Evolutionary conservation across 2,888 invertebrate genomes (phyloP), one percentile per base, ranked within the genome.

Genomic region (Ormyrus pomaceus): DNA sequence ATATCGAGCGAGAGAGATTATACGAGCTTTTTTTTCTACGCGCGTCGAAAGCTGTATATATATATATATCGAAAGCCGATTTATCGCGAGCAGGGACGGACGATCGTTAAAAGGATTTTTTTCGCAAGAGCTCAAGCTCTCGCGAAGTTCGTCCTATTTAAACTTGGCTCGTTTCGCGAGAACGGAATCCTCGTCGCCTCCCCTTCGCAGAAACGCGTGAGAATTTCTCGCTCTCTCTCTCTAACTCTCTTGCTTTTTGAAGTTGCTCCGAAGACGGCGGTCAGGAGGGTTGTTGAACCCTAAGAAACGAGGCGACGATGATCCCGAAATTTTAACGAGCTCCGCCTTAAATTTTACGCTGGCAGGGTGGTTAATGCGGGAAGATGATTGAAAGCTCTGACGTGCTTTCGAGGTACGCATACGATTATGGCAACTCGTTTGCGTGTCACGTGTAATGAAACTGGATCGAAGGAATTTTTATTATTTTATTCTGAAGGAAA

Each of bases 91-190:
- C 6, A n/a, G 6, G 51, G 4, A 34, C 34, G 34, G 34, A 61
- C 10, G 19, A 10, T 69, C 70, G 69, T 77, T 70, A 70, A 70
- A 55, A 50, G 19, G 66, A 78, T 72, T 66, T 66, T 72, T 66
- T 72, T 34, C 11, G 10, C 7, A 34, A 34, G 13, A 6, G 48
- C 71, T 34, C 2, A 6, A 34, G 4, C 34, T 4, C 6, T 4
- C 6, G 19, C 34, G 6, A 10, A 59, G 59, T 13, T 45, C 48
- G 65, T 56, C 34, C 77, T 73, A 80, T 80, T 73, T 73, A 77
- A 80, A 77, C 53, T 81, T 81, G 70, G 70, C 70, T 81, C 74
- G 65, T 74, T 81, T 74, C 77, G 48, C 62, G 58, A 58, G 48
- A n/a, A 58, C 48, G 46, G 48, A 65, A 56, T 59, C 66, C 34